Evolutionary conservation across 1,140 invertebrate genomes (phyloP), one percentile per base, ranked within the genome.

Genomic region (Aphelenchoides fujianensis): DNA sequence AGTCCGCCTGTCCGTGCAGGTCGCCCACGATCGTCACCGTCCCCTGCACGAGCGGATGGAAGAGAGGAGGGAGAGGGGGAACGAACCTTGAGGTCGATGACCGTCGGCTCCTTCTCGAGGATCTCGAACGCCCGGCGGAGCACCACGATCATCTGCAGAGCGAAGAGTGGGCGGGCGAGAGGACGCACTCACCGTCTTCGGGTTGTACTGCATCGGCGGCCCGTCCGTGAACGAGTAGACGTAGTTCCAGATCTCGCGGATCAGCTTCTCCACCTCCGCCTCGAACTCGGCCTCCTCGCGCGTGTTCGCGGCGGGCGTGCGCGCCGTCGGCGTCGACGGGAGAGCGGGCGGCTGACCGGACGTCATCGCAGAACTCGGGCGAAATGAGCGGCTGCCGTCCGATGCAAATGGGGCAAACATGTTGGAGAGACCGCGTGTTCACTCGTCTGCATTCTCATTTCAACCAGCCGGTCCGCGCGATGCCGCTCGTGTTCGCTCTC

Each of bases 1-100:
- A 27, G 23, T 70, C 69, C 30, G 63, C 69, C 35, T 70, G 69
- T 12, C 69, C 69, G 19, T 70, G 69, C 0, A 70, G 27, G 23
- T 55, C 69, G n/a, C 69, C 69, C 23, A 70, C 27, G 16, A 70
- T 48, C 5, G n/a, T 36, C 34, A 70, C 69, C 16, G 28, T 37
- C 30, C 69, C 63, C 63, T 66, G 16, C 16, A 66, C n/a, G 28
- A 61, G 37, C 23, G 19, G 9, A 61, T 61, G 37, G 16, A 2
- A 1, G 23, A 0, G 30, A 66, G 12, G 2, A 36, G 2, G 31
- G n/a, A n/a, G n/a, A n/a, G n/a, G n/a, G n/a, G 16, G 12, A 48
- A 0, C 16, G 37, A n/a, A 66, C 69, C 9, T 35, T 71, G 52
- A 70, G 35, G 34, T 70, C 54, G 34, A 70, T 1, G 3, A 70